Percentiles rank a stretch among this genome's conserved stretches.
These are phyloP conservation scores for Euthynnus affinis DNA, from an alignment of 2,797 vertebrate species.

Conservation along the genomic window DNA sequence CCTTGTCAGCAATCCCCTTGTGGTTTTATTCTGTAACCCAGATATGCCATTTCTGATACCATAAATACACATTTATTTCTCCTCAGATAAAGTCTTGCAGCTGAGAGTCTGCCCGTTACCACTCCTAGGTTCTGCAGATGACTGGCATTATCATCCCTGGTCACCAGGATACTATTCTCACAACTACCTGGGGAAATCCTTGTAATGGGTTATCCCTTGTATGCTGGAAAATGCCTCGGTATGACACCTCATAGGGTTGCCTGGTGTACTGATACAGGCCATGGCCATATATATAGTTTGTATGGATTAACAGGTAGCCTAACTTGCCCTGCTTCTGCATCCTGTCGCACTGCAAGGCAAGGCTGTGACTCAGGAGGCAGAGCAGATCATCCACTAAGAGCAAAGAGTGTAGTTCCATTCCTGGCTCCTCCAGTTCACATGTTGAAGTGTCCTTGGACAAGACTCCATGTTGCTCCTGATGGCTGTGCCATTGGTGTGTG, in stretches of 20 bases:
- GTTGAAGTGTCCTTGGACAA: no score
- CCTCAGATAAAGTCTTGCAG: slow-evolving; percentile 15
- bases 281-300: no score
- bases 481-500: no score
- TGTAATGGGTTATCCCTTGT: neutral
- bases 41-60: slow-evolving; percentile 14
- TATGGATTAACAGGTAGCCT: no score
- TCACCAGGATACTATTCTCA: slow-evolving; percentile 17
- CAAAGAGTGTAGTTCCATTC: no score
- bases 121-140: slow-evolving; percentile 3
- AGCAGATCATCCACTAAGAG: no score
- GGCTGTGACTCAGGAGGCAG: no score
- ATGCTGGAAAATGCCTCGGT: neutral
- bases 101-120: neutral
- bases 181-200: slow-evolving; percentile 10
- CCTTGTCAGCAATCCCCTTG: neutral
- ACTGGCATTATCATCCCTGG: neutral
- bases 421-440: no score
- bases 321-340: no score
- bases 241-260: neutral
- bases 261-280: neutral
- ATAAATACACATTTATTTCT: slow-evolving; percentile 22
- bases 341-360: no score
- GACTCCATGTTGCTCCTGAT: no score
- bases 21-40: slow-evolving; percentile 24